Conservation (phyloP, 2,888 invertebrate species). For the Loripinus fragilis region DNA sequence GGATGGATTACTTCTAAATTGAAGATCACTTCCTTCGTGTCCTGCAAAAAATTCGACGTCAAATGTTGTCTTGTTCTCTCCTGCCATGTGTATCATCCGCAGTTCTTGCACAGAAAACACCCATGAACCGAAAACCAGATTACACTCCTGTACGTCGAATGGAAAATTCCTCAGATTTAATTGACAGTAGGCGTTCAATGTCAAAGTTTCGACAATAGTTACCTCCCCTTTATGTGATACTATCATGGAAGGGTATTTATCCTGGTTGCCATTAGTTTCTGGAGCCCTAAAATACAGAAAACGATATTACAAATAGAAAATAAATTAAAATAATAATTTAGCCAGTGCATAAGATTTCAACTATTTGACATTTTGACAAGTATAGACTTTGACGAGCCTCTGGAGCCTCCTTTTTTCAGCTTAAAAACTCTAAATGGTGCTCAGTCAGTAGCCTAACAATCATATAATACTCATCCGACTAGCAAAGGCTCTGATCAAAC, state of each 20-base stretch:
- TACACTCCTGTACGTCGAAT: background rate
- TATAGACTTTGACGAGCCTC: no score
- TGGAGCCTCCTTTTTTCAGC: no score
- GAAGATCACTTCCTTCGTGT: background rate
- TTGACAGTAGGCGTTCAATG: conserved; percentile 8
- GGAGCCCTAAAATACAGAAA: conserved; percentile 8
- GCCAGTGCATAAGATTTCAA: no score
- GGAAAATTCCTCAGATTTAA: conserved; percentile 18
- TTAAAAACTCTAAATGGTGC: no score
- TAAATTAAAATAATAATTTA: no score
- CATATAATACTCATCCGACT: no score
- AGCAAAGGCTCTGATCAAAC: no score
- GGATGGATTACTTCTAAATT: background rate
- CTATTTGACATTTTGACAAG: no score
- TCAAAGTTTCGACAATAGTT: background rate
- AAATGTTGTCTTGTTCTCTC: background rate
- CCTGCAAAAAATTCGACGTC: background rate
- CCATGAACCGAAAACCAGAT: background rate
- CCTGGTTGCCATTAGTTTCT: background rate
- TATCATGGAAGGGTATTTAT: background rate
- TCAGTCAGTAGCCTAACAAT: no score
- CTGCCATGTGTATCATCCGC: background rate
- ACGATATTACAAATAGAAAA: no score
- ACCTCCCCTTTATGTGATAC: background rate
- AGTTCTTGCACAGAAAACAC: background rate